Conservation (phyloP, 92 coral and sea anemone genomes). For the Phenganax stokvisi region DNA sequence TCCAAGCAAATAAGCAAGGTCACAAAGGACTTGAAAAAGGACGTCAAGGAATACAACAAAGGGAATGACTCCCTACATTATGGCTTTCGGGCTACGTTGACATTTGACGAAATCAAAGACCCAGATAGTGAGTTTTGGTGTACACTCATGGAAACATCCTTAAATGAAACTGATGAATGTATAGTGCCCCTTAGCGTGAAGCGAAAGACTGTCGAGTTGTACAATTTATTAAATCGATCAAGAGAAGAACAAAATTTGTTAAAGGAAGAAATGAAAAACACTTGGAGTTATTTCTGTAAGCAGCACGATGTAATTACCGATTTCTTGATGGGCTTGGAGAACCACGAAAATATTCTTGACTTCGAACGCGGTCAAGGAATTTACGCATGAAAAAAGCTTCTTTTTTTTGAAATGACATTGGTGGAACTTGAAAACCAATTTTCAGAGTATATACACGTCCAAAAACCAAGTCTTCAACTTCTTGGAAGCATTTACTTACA, state of each 20-base stretch:
- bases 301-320: background rate
- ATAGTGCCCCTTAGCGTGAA: background rate
- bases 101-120: background rate
- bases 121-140: background rate
- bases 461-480: too few species aligned
- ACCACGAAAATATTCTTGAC: background rate
- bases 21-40: background rate
- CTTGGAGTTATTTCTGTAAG: background rate
- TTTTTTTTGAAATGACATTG: too few species aligned
- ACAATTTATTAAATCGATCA: constrained; percentile 15
- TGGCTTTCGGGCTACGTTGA: background rate
- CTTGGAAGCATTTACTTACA: too few species aligned
- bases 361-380: background rate
- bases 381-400: too few species aligned
- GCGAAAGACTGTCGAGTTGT: constrained; percentile 38
- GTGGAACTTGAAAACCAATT: too few species aligned
- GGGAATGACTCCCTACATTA: background rate
- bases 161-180: background rate
- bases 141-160: background rate
- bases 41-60: background rate
- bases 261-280: constrained; percentile 13
- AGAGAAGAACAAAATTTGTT: background rate
- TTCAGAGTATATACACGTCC: too few species aligned
- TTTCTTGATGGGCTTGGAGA: background rate
- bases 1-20: background rate